Base-by-base conservation (phyloP, 2,113 vertebrate species). In the Neopipo cinnamomea region DNA sequence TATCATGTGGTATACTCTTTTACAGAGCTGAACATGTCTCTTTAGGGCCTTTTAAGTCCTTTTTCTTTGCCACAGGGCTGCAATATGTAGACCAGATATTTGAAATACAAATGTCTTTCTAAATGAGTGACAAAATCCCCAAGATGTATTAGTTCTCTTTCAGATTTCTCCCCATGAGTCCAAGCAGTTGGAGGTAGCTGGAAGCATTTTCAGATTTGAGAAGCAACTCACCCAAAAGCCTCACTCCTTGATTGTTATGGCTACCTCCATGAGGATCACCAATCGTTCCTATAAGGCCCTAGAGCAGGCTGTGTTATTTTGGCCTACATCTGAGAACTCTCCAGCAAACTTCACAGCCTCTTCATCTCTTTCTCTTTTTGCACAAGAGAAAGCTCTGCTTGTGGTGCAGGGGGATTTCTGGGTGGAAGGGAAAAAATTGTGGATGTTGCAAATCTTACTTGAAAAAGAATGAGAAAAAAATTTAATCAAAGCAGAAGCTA, bases 401-500 rank as follows among this genome's bases (percentile, higher is more conserved):
- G 42, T 8, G 63, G 78, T 74, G 14, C 39, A 75, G 55, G 86
- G 85, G 86, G 22, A 89, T 92, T 96, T 95, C 55, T 96, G 75
- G 9, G 88, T 42, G 37, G 90, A 85, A 91, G 41, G 33, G 7
- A 93, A 72, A 62, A 94, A 97, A 93, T 42, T 90, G 81, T 47
- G 27, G 65, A 91, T 74, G 46, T 42, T 70, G 91, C 89, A 95
- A 84, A 86, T 71, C 55, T 58, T 75, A 86, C 79, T 93, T 78
- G 68, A 90, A 92, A 94, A 85, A 73, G 91, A 93, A 93, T 30
- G 31, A 55, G 78, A 88, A 68, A 44, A 66, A 31, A 8, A 17
- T 3, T 53, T 85, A 88, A 93, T 74, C 47, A 96, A 91, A 95
- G 91, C 94, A 97, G 96, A 93, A 96, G 68, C 73, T 68, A 76